Percentiles rank a stretch among this genome's conserved stretches.
phyloP scores from a whole-genome alignment of 1,140 invertebrate genomes.

The Sitobion miscanthi region DNA sequence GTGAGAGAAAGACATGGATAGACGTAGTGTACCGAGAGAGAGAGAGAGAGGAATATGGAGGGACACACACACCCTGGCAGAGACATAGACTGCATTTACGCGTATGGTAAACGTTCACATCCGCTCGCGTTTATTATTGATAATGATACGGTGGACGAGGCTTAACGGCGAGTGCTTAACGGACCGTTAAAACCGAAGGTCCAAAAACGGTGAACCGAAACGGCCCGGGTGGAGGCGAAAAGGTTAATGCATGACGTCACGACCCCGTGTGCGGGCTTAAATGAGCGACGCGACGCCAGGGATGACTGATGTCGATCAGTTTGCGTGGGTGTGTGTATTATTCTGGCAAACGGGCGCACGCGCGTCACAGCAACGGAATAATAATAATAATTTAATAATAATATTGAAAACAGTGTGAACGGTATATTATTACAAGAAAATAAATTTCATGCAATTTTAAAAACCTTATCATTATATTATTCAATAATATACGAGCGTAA shows the following conservation, averaged over 20 bases:
- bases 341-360: neutral
- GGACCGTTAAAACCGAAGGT: conserved; percentile 52
- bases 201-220: conserved; percentile 43
- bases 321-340: neutral
- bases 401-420: too few relatives aligned
- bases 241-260: conserved; percentile 54
- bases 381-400: neutral
- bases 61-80: neutral
- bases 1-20: neutral
- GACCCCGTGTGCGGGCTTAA: neutral
- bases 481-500: too few relatives aligned
- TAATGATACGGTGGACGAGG: conserved; percentile 12
- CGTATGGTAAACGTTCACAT: conserved; percentile 44
- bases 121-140: conserved; percentile 37
- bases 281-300: neutral
- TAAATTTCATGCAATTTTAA: too few relatives aligned
- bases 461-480: too few relatives aligned
- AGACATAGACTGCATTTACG: neutral
- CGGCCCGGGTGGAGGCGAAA: conserved; percentile 9
- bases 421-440: too few relatives aligned
- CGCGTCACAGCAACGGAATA: neutral
- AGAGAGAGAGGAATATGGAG: neutral
- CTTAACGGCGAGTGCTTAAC: conserved; percentile 49
- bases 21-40: neutral
- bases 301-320: neutral